phyloP scores from a whole-genome alignment of 2,888 invertebrate genomes.

The Leptopilina myrica region DNA sequence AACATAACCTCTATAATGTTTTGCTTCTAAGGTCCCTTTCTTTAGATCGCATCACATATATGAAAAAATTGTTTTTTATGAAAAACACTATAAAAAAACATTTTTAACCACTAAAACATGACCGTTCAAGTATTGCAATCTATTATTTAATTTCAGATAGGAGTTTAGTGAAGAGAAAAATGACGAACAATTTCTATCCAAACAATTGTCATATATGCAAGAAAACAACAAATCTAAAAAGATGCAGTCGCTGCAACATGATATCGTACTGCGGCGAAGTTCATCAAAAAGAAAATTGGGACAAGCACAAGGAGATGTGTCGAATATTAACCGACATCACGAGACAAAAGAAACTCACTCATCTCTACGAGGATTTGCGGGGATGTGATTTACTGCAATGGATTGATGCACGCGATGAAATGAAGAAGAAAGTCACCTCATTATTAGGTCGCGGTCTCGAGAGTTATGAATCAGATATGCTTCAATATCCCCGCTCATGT shows the following conservation, averaged over 20 bases:
- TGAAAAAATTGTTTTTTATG: too few relatives aligned
- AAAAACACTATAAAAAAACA: too few relatives aligned
- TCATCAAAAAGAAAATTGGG: constrained; percentile 66
- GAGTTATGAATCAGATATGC: constrained; percentile 60
- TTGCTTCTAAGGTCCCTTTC: too few relatives aligned
- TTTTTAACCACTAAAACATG: too few relatives aligned
- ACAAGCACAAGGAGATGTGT: constrained; percentile 63
- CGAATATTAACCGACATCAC: constrained; percentile 51
- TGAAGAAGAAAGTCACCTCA: constrained; percentile 54
- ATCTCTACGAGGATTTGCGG: constrained; percentile 38
- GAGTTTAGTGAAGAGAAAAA: too few relatives aligned
- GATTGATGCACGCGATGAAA: constrained; percentile 55
- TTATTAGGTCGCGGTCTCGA: constrained; percentile 54
- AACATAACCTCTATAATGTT: too few relatives aligned
- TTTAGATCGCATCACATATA: too few relatives aligned
- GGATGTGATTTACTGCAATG: constrained; percentile 49
- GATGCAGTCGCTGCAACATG: constrained; percentile 64
- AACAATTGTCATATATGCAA: constrained; percentile 4
- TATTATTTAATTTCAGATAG: too few relatives aligned
- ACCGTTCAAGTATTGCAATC: too few relatives aligned
- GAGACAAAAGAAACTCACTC: constrained; percentile 33
- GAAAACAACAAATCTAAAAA: not conserved
- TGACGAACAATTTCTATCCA: not conserved
- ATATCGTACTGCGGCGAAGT: constrained; percentile 65
- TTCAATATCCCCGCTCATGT: constrained; percentile 62